Evolutionary conservation across 2,888 invertebrate genomes (phyloP).

Genomic region (Athetis lepigone): DNA sequence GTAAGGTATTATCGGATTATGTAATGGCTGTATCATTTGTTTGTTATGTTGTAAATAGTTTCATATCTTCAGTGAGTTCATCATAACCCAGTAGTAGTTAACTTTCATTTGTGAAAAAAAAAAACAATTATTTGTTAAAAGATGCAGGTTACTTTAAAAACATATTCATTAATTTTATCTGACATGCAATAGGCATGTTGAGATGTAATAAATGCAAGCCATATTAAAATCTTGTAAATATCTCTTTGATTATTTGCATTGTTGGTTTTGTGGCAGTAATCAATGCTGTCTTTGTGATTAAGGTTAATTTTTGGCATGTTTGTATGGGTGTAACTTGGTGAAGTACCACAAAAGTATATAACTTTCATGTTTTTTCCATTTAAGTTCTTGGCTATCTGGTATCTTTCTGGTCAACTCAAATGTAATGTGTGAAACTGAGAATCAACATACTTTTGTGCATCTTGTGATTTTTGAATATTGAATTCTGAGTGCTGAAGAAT

Average conservation of each 20-base stretch:
- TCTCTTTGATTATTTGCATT: conserved; percentile 63
- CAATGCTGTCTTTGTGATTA: conserved; percentile 53
- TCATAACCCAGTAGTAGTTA: conserved; percentile 9
- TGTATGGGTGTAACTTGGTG: conserved; percentile 30
- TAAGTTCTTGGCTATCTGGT: conserved; percentile 10
- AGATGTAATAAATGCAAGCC: conserved; percentile 17
- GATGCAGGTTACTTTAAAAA: background rate
- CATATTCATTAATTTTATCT: conserved; percentile 22
- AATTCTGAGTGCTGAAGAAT: conserved; percentile 57
- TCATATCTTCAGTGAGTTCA: conserved; percentile 22
- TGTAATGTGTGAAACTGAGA: conserved; percentile 27
- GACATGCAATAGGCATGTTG: conserved; percentile 15
- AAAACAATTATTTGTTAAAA: background rate
- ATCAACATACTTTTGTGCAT: conserved; percentile 44
- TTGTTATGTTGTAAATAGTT: conserved; percentile 43
- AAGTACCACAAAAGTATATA: conserved; percentile 44
- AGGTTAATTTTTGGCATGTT: conserved; percentile 54
- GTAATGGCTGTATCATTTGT: conserved; percentile 19
- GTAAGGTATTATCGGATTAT: conserved; percentile 27
- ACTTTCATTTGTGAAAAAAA: conserved; percentile 4
- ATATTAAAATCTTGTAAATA: conserved; percentile 60
- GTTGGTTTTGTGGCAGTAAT: conserved; percentile 44
- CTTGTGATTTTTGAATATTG: conserved; percentile 33
- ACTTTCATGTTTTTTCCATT: conserved; percentile 29
- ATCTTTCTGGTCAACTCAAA: conserved; percentile 1